Evolutionary conservation across 2,888 invertebrate species (phyloP), one percentile per base, ranked within the genome.

Genomic region (Polylopha cassiicola): DNA sequence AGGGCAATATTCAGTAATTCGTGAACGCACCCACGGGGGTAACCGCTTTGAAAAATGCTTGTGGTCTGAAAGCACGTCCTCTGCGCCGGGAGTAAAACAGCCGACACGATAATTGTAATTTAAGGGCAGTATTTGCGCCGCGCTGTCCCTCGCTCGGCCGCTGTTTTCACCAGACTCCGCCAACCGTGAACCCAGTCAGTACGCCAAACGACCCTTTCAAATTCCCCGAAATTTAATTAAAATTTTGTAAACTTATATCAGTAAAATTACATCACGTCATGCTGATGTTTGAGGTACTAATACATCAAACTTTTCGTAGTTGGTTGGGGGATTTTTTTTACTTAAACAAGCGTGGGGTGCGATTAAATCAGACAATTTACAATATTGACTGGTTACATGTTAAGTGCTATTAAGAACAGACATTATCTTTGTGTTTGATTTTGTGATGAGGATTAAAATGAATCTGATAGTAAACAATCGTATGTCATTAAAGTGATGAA

Each of bases 101-200:
- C 67, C 63, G 70, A 72, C 72, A 71, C 69, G 63, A 69, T 75
- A 73, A 77, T 72, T 75, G 67, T 73, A 71, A 77, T 76, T 77
- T 73, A 68, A 72, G 67, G 61, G 61, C 51, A 49, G 45, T 46
- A 38, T 46, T 50, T 39, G 39, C 30, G n/a, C 43, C 39, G 30
- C 43, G 37, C 26, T 21, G 3, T 27, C 26, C 10, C 36, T 13
- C 36, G 30, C 46, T 52, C 32, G 42, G 48, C 49, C 49, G 49
- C 55, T 59, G 59, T 61, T 61, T 61, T 57, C 56, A 59, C 48
- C 51, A 48, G 46, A 61, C 45, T 53, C 61, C 57, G 51, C 61
- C 67, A 65, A 58, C 68, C 67, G 65, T 69, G 68, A 73, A 67
- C 60, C n/a, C 65, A 67, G 72, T 64, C 70, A 68, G 62, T 56